Conservation (phyloP, 2,888 invertebrate species). For the Rhagonycha fulva region DNA sequence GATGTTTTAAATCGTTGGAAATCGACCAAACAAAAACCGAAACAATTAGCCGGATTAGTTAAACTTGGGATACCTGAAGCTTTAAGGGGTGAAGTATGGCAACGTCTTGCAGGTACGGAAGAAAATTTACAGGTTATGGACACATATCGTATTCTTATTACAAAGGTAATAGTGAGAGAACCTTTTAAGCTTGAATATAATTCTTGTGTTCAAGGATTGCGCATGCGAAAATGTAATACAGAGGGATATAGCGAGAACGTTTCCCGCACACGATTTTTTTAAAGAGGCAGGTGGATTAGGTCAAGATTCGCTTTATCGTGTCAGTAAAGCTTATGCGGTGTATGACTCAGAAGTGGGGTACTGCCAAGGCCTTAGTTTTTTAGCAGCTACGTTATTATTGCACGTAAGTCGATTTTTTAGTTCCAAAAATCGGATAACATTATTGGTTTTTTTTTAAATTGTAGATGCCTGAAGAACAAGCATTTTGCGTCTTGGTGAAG, state of each 20-base stretch:
- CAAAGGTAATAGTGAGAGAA: conserved; percentile 68
- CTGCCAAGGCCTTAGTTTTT: conserved; percentile 97
- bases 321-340: conserved; percentile 96
- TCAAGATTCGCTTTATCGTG: conserved; percentile 93
- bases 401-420: conserved; percentile 71
- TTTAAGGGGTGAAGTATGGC: conserved; percentile 96
- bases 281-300: conserved; percentile 93
- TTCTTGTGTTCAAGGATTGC: conserved; percentile 72
- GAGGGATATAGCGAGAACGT: conserved; percentile 96
- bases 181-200: background rate
- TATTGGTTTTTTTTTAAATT: conserved; percentile 38
- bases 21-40: conserved; percentile 74
- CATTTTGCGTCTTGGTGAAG: conserved; percentile 94
- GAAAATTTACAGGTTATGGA: conserved; percentile 86
- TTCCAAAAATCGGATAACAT: background rate
- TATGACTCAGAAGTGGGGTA: conserved; percentile 98
- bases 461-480: conserved; percentile 99
- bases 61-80: conserved; percentile 93
- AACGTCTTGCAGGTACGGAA: conserved; percentile 86
- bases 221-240: conserved; percentile 93
- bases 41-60: conserved; percentile 79
- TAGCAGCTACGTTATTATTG: conserved; percentile 92
- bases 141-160: conserved; percentile 88
- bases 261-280: conserved; percentile 98
- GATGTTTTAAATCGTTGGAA: conserved; percentile 80